Conservation (phyloP, 1,140 invertebrate genomes). For the Vanessa tameamea region DNA sequence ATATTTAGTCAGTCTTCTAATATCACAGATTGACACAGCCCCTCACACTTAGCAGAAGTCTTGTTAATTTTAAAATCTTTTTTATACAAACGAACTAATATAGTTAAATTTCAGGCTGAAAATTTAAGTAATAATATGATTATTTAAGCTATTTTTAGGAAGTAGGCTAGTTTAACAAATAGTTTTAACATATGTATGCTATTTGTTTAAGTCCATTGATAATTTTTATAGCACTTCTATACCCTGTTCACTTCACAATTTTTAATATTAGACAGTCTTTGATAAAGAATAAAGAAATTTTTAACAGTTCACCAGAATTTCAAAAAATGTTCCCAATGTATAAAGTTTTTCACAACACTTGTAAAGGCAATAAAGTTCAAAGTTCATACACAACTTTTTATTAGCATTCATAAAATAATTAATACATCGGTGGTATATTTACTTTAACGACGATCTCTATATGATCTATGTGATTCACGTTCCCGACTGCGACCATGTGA, state of each 20-base stretch:
- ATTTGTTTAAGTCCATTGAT: constrained; percentile 25
- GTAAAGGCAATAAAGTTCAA: constrained; percentile 76
- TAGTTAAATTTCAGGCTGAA: background rate
- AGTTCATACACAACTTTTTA: constrained; percentile 78
- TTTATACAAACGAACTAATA: background rate
- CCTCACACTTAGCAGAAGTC: background rate
- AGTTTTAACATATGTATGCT: background rate
- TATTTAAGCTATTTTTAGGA: background rate
- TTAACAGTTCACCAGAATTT: constrained; percentile 32
- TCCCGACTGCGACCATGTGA: constrained; percentile 81
- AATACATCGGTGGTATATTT: constrained; percentile 71
- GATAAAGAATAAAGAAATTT: constrained; percentile 8
- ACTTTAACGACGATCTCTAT: constrained; percentile 73
- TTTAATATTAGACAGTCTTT: constrained; percentile 21
- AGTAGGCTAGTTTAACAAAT: background rate
- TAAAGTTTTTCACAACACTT: constrained; percentile 74
- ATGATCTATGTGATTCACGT: constrained; percentile 79
- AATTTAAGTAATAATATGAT: background rate
- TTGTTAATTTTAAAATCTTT: background rate
- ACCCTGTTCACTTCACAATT: constrained; percentile 40
- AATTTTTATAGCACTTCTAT: constrained; percentile 28
- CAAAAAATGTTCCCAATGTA: constrained; percentile 32
- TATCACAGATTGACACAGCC: constrained; percentile 56
- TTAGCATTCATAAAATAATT: constrained; percentile 64
- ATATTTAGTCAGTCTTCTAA: constrained; percentile 15